A percentile compares a stretch with the other conserved stretches of the same genome.
phyloP scores from a whole-genome alignment of 2,797 vertebrate species.

The Danio jaintianensis region DNA sequence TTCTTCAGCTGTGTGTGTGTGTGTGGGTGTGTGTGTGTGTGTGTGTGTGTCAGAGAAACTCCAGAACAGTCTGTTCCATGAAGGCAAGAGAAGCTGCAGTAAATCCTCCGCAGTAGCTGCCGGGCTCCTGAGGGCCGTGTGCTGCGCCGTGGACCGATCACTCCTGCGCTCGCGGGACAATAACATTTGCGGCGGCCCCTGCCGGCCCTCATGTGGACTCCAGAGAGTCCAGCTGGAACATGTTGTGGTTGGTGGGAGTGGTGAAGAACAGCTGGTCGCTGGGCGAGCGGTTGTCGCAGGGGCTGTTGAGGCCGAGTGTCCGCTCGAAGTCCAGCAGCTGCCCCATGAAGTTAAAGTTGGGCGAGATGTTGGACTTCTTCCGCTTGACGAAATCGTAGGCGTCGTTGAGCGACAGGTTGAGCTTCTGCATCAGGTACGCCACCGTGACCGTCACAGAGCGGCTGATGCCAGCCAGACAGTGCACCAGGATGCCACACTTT shows the following conservation, averaged over 20 bases:
- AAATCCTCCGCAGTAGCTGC: conserved; percentile 67
- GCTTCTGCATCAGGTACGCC: conserved; percentile 99
- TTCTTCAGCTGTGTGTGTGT: conserved; percentile 41
- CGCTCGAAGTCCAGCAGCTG: conserved; percentile 98
- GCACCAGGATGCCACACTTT: conserved; percentile 97
- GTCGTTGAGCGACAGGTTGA: conserved; percentile 96
- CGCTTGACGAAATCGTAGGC: conserved; percentile 98
- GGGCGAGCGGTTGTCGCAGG: conserved; percentile 89
- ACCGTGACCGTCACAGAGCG: conserved; percentile 96
- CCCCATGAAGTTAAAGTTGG: conserved; percentile 99
- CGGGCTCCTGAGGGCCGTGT: conserved; percentile 63
- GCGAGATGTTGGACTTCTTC: conserved; percentile 99
- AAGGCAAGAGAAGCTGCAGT: conserved; percentile 69
- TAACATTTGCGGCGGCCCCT: conserved; percentile 40
- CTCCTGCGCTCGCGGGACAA: conserved; percentile 6
- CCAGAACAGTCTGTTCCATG: conserved; percentile 67
- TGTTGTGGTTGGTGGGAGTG: conserved; percentile 95
- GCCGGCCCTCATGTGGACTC: conserved; percentile 90
- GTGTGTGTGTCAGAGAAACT: too few species aligned
- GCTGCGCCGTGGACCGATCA: conserved; percentile 9
- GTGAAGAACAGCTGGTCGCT: conserved; percentile 95
- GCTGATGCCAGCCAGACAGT: conserved; percentile 97
- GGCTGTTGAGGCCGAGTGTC: conserved; percentile 95
- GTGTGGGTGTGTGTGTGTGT: too few species aligned
- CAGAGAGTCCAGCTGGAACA: conserved; percentile 94